Base-by-base conservation (phyloP, 2,113 vertebrate genomes). In the Erythrocercus mccallii region DNA sequence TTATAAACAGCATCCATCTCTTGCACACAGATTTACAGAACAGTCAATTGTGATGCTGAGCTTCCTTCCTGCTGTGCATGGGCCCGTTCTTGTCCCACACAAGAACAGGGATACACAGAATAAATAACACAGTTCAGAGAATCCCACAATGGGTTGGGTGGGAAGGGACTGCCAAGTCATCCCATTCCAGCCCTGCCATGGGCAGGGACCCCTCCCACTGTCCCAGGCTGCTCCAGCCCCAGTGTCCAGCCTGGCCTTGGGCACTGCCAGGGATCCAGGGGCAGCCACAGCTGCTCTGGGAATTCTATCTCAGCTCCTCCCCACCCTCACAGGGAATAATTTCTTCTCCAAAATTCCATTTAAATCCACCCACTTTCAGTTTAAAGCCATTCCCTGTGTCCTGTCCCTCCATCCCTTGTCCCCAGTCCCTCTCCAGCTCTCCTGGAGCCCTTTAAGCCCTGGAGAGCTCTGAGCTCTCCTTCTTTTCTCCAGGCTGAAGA, bases 291-390 rank as follows among this genome's bases (percentile, higher is more conserved):
- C 68, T 44, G 0, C 31, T 57, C 58, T 72, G 76, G 50, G 11
- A 5, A 50, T 0, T 15, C 35, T 25, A 13, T 11, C 0, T 56
- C 1, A 40, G 28, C 3, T 6, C 30, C n/a, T 54, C 1, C 0
- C 0, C 58, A 38, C 20, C 9, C 45, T 74, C 38, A 1, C 11
- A 81, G 13, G 0, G 0, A 74, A 5, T 0, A 47, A 47, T 82
- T 40, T 11, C 8, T 60, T 18, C 70, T 38, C 38, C 16, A 54
- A 5, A 1, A 25, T 68, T 16, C n/a, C 23, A 47, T 11, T 1
- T 11, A 38, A 16, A 42, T 2, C 19, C 6, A 1, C 9, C 19
- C 38, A 14, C 8, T 7, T 6, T 7, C 28, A 45, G 5, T 3
- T 9, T 7, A 20, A n/a, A 51, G 13, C 44, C 61, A 60, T 68